Percentiles rank a stretch among this genome's conserved stretches.
Conservation (phyloP, 1,140 invertebrate species). For the Zaprionus vittiger region DNA sequence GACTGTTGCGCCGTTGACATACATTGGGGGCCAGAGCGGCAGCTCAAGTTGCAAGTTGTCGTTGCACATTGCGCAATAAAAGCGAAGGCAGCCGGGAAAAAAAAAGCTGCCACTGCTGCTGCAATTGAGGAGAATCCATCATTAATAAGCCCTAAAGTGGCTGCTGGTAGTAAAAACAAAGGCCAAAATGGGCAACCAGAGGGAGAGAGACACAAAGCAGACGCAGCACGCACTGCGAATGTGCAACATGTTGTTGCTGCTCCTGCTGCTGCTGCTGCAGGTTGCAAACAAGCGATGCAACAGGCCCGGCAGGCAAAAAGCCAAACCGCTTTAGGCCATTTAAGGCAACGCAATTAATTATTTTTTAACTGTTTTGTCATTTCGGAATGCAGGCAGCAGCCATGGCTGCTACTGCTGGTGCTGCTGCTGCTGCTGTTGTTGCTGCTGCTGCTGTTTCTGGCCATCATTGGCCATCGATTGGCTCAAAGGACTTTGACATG, state of each 20-base stretch:
- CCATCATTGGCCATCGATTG: conserved; percentile 8
- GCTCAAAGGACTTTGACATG: conserved; percentile 76
- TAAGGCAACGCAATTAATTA: conserved; percentile 84
- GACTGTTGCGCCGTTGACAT: conserved; percentile 69
- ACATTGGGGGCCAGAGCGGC: conserved; percentile 53
- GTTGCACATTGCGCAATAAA: conserved; percentile 75
- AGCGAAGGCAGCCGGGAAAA: conserved; percentile 21
- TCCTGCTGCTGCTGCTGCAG: conserved; percentile 55
- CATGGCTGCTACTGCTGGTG: conserved; percentile 72
- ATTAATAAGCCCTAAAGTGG: conserved; percentile 83
- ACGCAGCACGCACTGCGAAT: conserved; percentile 40
- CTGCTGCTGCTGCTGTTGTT: conserved; percentile 20
- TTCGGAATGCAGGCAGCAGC: conserved; percentile 77
- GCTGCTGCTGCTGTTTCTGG: neutral
- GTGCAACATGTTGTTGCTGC: conserved; percentile 29
- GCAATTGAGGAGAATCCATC: conserved; percentile 81
- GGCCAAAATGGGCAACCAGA: conserved; percentile 74
- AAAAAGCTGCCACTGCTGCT: conserved; percentile 34
- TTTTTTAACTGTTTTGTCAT: conserved; percentile 85
- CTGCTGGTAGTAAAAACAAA: conserved; percentile 75
- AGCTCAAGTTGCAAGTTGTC: conserved; percentile 20
- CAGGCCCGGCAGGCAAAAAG: conserved; percentile 58
- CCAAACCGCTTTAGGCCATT: conserved; percentile 81
- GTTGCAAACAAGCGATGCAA: conserved; percentile 64
- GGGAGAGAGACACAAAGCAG: conserved; percentile 14